phyloP scores from a whole-genome alignment of 2,888 invertebrate genomes.

The Drosophila anomalata region DNA sequence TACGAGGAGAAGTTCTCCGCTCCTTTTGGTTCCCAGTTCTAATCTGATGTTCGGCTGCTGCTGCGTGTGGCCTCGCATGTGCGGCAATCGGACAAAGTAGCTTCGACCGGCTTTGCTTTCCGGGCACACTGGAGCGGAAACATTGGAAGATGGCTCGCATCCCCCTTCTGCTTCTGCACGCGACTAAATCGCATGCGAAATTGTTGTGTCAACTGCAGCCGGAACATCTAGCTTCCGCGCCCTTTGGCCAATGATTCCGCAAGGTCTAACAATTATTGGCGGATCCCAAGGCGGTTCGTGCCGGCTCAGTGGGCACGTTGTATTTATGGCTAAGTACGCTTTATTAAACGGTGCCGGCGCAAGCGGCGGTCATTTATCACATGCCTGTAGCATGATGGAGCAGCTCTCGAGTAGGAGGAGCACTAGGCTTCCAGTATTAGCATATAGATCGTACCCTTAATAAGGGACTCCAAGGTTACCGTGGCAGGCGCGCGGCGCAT shows the following conservation, averaged over 20 bases:
- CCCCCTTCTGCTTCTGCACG: slow-evolving; percentile 24
- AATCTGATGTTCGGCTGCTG: background rate
- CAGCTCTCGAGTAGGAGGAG: background rate
- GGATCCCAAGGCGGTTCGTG: slow-evolving; percentile 35
- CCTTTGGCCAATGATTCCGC: background rate
- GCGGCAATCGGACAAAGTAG: background rate
- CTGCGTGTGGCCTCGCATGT: background rate
- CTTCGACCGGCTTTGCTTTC: slow-evolving; percentile 22
- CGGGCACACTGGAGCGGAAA: slow-evolving; percentile 45
- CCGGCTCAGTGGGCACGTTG: slow-evolving; percentile 59
- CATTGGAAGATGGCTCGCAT: slow-evolving; percentile 11
- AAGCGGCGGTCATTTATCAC: slow-evolving; percentile 56
- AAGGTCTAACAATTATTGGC: slow-evolving; percentile 54
- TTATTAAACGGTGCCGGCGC: slow-evolving; percentile 66
- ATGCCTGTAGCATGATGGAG: slow-evolving; percentile 8
- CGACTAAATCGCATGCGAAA: slow-evolving; percentile 64
- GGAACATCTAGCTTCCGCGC: background rate
- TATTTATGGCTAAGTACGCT: slow-evolving; percentile 63
- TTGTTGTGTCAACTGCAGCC: slow-evolving; percentile 66
- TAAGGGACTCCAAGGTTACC: background rate
- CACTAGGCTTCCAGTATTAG: background rate
- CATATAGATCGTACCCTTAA: background rate
- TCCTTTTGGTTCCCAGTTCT: background rate
- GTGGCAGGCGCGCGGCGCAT: background rate
- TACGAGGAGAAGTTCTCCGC: too few species aligned